Evolutionary conservation across 2,888 invertebrate species (phyloP).

Genomic region (Eubasilissa splendida): DNA sequence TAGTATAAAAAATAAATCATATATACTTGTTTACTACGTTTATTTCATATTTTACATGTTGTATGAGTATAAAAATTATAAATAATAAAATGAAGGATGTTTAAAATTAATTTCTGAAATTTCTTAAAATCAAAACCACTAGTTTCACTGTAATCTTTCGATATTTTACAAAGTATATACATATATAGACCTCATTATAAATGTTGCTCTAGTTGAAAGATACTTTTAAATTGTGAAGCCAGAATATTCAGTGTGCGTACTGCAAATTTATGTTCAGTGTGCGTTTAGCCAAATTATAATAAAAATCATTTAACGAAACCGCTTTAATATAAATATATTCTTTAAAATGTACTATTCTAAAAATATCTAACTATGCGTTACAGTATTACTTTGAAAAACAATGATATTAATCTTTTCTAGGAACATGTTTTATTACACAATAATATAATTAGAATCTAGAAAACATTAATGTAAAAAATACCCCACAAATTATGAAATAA

Average conservation of each 20-base stretch:
- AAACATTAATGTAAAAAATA: too few species aligned
- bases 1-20: too few species aligned
- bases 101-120: conserved; percentile 9
- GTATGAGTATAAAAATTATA: conserved; percentile 23
- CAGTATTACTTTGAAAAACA: conserved; percentile 4
- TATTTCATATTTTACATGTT: conserved; percentile 13
- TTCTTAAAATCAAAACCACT: background rate
- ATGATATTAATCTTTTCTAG: conserved; percentile 5
- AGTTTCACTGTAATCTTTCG: background rate
- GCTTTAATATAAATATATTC: too few species aligned
- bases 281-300: too few species aligned
- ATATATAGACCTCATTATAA: too few species aligned
- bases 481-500: too few species aligned
- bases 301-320: too few species aligned
- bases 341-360: background rate
- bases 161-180: background rate
- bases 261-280: too few species aligned
- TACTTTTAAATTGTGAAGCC: too few species aligned
- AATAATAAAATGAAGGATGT: background rate
- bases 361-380: background rate
- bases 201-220: too few species aligned
- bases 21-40: background rate
- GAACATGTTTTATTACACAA: background rate
- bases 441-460: too few species aligned
- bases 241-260: too few species aligned